Conservation (phyloP, 1,140 invertebrate genomes). For the Nylanderia fulva region DNA sequence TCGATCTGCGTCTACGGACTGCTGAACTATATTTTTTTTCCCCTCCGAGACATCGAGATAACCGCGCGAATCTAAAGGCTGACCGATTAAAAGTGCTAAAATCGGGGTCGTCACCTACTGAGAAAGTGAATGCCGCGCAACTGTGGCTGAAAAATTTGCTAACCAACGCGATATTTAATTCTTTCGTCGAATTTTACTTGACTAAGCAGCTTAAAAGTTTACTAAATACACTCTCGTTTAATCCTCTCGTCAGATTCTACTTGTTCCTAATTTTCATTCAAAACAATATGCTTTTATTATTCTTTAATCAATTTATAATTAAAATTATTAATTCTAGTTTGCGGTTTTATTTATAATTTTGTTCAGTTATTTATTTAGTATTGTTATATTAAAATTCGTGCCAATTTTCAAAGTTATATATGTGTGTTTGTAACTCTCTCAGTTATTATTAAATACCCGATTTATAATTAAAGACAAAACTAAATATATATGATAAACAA, state of each 20-base stretch:
- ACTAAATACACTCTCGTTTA: neutral
- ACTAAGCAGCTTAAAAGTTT: neutral
- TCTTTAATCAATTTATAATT: too few relatives aligned
- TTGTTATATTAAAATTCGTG: neutral
- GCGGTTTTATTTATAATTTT: neutral
- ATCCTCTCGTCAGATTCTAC: neutral
- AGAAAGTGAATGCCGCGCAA: neutral
- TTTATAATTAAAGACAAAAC: neutral
- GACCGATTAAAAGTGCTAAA: conserved; percentile 21
- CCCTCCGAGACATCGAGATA: conserved; percentile 39
- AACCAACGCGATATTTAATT: neutral
- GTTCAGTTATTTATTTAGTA: neutral
- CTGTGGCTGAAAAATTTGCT: neutral
- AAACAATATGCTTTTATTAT: neutral
- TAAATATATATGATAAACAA: too few relatives aligned
- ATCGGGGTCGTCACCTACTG: conserved; percentile 4
- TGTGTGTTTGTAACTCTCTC: neutral
- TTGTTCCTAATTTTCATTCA: neutral
- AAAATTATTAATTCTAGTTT: neutral
- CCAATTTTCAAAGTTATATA: neutral
- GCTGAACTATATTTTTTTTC: conserved; percentile 48
- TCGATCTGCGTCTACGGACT: conserved; percentile 56
- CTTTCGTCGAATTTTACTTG: neutral
- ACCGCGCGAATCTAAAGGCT: conserved; percentile 22
- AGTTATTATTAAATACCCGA: neutral